These are phyloP conservation scores for Tadarida brasiliensis DNA, from an alignment of 2,797 vertebrate species.

Conservation along the genomic window DNA sequence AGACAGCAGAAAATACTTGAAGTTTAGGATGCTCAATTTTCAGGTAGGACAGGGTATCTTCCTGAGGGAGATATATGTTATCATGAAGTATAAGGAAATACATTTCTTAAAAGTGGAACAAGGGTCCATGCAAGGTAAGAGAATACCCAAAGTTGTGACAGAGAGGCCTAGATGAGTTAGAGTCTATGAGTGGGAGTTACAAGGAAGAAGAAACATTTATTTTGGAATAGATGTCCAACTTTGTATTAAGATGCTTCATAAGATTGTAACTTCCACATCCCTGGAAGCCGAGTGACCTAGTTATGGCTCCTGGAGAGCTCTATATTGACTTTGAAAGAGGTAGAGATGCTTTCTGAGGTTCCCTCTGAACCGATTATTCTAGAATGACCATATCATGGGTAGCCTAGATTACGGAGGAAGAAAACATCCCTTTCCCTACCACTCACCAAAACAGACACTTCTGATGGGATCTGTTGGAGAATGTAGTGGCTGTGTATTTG, in stretches of 20 bases:
- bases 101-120: background rate
- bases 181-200: background rate
- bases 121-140: background rate
- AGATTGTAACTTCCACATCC: background rate
- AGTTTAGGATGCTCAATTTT: background rate
- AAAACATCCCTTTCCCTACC: background rate
- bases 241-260: background rate
- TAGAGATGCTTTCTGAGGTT: background rate
- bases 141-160: background rate
- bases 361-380: background rate
- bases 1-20: background rate
- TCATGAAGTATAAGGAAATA: background rate
- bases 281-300: background rate
- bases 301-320: background rate
- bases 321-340: background rate
- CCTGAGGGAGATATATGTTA: background rate
- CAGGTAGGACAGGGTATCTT: background rate
- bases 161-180: background rate
- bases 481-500: fast-evolving
- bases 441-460: background rate
- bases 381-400: background rate
- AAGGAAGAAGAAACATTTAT: background rate
- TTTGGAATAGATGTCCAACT: background rate
- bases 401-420: background rate
- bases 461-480: background rate